Base-by-base conservation (phyloP, 1,140 invertebrate species). In the Hyles vespertilio region DNA sequence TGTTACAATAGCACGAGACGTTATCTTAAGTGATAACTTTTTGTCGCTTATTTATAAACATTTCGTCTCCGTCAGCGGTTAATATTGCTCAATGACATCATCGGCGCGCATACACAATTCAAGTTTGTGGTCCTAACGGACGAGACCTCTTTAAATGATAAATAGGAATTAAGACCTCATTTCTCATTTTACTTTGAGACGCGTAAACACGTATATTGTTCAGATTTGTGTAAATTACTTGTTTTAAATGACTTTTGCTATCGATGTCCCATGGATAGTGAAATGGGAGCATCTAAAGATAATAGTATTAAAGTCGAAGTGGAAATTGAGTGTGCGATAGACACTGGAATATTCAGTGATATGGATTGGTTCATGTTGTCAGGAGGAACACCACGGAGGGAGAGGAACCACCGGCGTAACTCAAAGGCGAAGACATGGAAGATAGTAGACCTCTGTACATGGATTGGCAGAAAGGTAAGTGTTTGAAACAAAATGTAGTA, bases 381-480 rank as follows among this genome's bases (percentile, higher is more conserved):
- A 84, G 80, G 77, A 54, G 77, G 72, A 33, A 82, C 81, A 2
- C 81, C 81, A 22, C 69, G 74, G 45, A 80, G 74, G 51, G 82
- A 85, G 12, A 79, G 69, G 52, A 69, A 56, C 34, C 50, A 68
- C 47, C 67, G 81, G 3, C 68, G 81, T 6, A 71, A 58, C 12
- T 72, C 65, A 48, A 74, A 75, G 10, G 62, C 80, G 3, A 82
- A 74, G 51, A 61, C 72, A 55, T 84, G 81, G 72, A 70, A 56
- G 49, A 70, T 88, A 48, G 68, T 85, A 47, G 84, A 86, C 47
- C 65, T 88, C 22, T 88, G 84, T 57, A 67, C 77, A 36, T 86
- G 84, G 83, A 84, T 88, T 56, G 84, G 84, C 8, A 81, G 61
- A 56, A 87, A 86, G 84, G 84, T 87, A 74, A 51, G 8, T 51